phyloP scores from a whole-genome alignment of 2,888 invertebrate species.

The Parasteatoda lunata region DNA sequence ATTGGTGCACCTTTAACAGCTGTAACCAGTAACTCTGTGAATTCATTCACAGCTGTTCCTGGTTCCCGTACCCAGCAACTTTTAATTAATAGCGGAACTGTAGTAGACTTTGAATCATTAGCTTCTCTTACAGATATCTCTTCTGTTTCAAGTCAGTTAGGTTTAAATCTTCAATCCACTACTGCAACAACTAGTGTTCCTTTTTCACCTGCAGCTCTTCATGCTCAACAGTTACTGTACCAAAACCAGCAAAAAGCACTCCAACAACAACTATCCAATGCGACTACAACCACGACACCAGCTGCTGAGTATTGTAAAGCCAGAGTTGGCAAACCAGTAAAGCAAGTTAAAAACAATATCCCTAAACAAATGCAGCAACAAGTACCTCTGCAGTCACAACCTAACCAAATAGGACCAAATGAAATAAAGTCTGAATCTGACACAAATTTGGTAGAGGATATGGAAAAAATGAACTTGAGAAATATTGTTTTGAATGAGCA shows the following conservation, averaged over 20 bases:
- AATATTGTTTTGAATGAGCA: constrained; percentile 64
- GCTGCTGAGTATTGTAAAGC: constrained; percentile 53
- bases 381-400: constrained; percentile 28
- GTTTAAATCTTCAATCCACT: constrained; percentile 32
- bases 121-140: constrained; percentile 58
- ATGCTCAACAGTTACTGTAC: constrained; percentile 36
- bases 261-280: constrained; percentile 18
- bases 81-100: constrained; percentile 57
- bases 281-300: constrained; percentile 23
- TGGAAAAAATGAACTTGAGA: constrained; percentile 67
- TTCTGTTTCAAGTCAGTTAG: constrained; percentile 59
- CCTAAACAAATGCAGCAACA: constrained; percentile 70
- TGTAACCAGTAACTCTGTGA: constrained; percentile 37
- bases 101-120: constrained; percentile 61
- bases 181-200: background rate
- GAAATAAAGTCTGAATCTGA: constrained; percentile 32
- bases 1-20: constrained; percentile 69
- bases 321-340: constrained; percentile 25
- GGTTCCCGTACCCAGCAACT: constrained; percentile 60
- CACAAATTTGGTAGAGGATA: constrained; percentile 30
- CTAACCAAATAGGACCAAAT: constrained; percentile 66
- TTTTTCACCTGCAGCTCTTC: background rate
- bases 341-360: constrained; percentile 42
- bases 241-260: constrained; percentile 42
- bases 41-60: constrained; percentile 68